Evolutionary conservation across 2,888 invertebrate genomes (phyloP).

Genomic region (Eilema caniola): DNA sequence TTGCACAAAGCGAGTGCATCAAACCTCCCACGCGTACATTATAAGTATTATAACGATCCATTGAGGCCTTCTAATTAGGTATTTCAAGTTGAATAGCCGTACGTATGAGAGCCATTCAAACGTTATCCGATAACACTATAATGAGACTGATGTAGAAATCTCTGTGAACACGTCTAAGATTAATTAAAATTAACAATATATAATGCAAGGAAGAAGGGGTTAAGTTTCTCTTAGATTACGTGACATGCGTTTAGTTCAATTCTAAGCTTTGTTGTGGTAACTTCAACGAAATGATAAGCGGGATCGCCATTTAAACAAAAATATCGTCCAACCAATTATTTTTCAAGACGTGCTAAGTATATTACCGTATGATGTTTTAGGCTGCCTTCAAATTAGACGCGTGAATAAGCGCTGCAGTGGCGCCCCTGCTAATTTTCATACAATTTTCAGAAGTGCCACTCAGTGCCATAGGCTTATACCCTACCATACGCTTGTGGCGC

Average conservation of each 20-base stretch:
- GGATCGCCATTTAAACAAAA: not conserved
- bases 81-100: conserved; percentile 69
- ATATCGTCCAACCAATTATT: not conserved
- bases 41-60: conserved; percentile 76
- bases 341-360: not conserved
- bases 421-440: too few species aligned
- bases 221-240: conserved; percentile 8
- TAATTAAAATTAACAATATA: conserved; percentile 52
- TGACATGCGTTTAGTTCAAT: not conserved
- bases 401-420: too few species aligned
- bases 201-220: conserved; percentile 1
- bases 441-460: too few species aligned
- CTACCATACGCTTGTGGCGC: too few species aligned
- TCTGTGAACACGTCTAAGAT: conserved; percentile 58
- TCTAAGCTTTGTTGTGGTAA: not conserved
- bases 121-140: conserved; percentile 73
- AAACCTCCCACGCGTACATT: conserved; percentile 64
- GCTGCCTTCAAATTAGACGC: too few species aligned
- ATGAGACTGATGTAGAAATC: conserved; percentile 66
- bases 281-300: not conserved
- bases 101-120: conserved; percentile 78
- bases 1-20: conserved; percentile 52
- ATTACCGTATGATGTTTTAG: too few species aligned
- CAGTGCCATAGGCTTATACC: too few species aligned
- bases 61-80: conserved; percentile 77